A percentile compares a stretch with the other conserved stretches of the same genome.
These are phyloP conservation scores for Poecilobothrus nobilitatus DNA, from an alignment of 2,888 invertebrate species.

Conservation along the genomic window DNA sequence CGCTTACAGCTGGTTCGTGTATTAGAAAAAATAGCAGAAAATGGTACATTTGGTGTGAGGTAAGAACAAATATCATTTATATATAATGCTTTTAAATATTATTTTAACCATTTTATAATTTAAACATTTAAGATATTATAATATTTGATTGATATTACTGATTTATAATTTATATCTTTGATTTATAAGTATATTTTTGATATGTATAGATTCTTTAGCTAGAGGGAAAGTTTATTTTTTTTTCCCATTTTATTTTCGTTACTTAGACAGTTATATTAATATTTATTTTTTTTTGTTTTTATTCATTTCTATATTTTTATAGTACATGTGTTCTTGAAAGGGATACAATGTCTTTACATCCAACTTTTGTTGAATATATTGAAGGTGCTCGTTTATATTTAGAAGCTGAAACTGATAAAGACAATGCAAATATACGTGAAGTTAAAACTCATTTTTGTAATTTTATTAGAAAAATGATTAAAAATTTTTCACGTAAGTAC, in stretches of 20 bases:
- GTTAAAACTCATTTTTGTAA: slow-evolving; percentile 90
- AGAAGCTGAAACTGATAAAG: slow-evolving; percentile 90
- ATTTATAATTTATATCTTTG: too few species aligned
- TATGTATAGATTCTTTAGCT: too few species aligned
- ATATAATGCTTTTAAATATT: slow-evolving; percentile 2
- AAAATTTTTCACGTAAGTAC: slow-evolving; percentile 78
- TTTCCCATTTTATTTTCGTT: too few species aligned
- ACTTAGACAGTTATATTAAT: too few species aligned
- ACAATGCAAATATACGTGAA: slow-evolving; percentile 75
- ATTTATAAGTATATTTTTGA: too few species aligned
- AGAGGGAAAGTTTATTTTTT: too few species aligned
- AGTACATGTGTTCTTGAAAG: slow-evolving; percentile 77
- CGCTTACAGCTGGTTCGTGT: slow-evolving; percentile 85
- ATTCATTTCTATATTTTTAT: slow-evolving; percentile 14
- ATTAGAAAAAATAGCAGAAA: slow-evolving; percentile 84
- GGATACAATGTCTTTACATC: slow-evolving; percentile 73
- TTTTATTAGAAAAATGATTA: slow-evolving; percentile 87
- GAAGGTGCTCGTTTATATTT: slow-evolving; percentile 87
- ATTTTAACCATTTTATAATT: slow-evolving; percentile 12
- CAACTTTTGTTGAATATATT: slow-evolving; percentile 86
- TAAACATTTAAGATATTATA: slow-evolving; percentile 5
- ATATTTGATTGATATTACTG: slow-evolving; percentile 9
- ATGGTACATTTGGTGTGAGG: slow-evolving; percentile 78
- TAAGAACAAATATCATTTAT: too few species aligned
- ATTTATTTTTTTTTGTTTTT: not conserved